Evolutionary conservation across 2,888 invertebrate species (phyloP), one percentile per base, ranked within the genome.

Genomic region (Machimus atricapillus): DNA sequence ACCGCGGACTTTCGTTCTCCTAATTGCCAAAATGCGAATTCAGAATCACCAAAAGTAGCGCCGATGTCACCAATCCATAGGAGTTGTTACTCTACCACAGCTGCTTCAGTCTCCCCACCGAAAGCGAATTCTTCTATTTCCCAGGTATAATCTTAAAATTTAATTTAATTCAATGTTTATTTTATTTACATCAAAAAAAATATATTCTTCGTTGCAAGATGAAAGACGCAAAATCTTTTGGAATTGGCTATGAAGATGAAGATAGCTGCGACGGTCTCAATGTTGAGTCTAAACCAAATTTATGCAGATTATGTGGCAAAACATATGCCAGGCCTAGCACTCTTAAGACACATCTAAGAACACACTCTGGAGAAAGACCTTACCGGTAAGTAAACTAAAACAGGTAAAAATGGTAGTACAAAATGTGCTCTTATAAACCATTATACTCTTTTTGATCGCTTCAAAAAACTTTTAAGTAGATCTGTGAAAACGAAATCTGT

Each of bases 311-410:
- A 89, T 99, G 98, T 91, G 98, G 98, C 89, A 99, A 99, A 93
- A 98, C 98, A 0, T 98, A 99, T 93, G 99, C 99, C 0, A 94
- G 99, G 4, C 99, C 99, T 0, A 98, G 98, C 92, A 99, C 99
- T 0, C 93, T 99, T 88, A 99, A 99, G 94, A 99, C 99, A 0
- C 99, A 99, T 93, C 94, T 99, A 87, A 94, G 99, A 86, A 99
- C 99, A 0, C 99, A 99, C 92, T 97, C 97, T 3, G 99, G 99
- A 0, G 99, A 99, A 92, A 95, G 98, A 90, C 93, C 93, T 2
- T 93, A 92, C 87, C 91, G 90, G 92, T 93, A 88, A 88, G 87
- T 31, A 66, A 0, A 4, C 40, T 12, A 12, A 40, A 40, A 40
- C 40, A 2, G 6, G 8, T 46, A 14, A 46, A 46, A 46, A 16